Evolutionary conservation across 2,888 invertebrate species (phyloP).

Genomic region (Temnothorax unifasciatus): DNA sequence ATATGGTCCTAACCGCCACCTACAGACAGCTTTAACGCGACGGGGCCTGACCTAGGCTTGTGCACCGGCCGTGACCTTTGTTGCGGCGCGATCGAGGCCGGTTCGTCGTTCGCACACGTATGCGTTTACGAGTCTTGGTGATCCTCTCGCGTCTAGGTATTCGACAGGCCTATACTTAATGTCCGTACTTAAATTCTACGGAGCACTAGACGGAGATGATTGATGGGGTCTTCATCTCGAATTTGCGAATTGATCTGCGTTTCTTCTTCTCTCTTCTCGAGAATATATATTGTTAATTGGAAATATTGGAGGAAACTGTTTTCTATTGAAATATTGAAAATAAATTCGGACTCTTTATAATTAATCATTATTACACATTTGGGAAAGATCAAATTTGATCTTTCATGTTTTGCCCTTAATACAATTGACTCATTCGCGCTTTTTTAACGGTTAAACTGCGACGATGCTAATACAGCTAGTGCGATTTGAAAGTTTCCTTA

Average conservation of each 20-base stretch:
- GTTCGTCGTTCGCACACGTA: slow-evolving; percentile 71
- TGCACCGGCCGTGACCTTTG: slow-evolving; percentile 84
- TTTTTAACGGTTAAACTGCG: not conserved
- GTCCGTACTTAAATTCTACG: slow-evolving; percentile 22
- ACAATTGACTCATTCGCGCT: not conserved
- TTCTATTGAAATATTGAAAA: not conserved
- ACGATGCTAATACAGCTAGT: not conserved
- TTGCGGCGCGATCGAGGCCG: slow-evolving; percentile 75
- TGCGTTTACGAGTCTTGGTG: slow-evolving; percentile 59
- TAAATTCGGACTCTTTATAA: not conserved
- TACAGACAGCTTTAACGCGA: slow-evolving; percentile 76
- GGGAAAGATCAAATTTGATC: not conserved
- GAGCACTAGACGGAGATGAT: not conserved
- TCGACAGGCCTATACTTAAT: slow-evolving; percentile 29
- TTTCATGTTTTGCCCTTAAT: no score
- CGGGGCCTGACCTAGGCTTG: slow-evolving; percentile 85
- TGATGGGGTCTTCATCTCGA: slow-evolving; percentile 1
- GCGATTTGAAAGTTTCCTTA: not conserved
- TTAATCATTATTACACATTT: not conserved
- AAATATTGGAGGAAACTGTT: not conserved
- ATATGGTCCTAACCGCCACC: slow-evolving; percentile 67
- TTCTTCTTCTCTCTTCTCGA: not conserved
- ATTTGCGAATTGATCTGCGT: not conserved
- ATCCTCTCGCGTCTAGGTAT: slow-evolving; percentile 62
- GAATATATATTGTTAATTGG: not conserved